Evolutionary conservation across 1,140 invertebrate species (phyloP), one percentile per base, ranked within the genome.

Genomic region (Ectropis grisescens): DNA sequence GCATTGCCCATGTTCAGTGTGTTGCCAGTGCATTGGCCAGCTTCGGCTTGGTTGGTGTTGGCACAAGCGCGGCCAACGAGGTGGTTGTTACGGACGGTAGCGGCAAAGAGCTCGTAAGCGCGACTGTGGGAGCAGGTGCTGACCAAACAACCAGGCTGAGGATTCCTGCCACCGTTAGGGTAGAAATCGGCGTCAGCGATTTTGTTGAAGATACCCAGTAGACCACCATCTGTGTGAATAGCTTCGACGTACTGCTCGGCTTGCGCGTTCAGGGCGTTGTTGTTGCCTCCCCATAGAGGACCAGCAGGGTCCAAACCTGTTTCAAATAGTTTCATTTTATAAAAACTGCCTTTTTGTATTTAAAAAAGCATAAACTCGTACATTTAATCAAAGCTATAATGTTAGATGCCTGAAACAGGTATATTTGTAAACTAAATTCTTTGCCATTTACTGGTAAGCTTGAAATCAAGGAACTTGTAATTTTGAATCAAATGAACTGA

Each of bases 231-330:
- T 0, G 89, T 87, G 56, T 90, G 88, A 29, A 90, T 87, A 1
- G 83, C 62, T 46, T 89, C 85, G 0, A 88, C 87, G 33, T 85
- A 81, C 2, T 32, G 31, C 0, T 84, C 90, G 52, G 90, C 88
- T 14, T 51, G 72, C 2, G 53, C 48, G 15, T 58, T 61, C 40
- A 71, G 48, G 1, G 50, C 41, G 4, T 61, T 38, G 1, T 36
- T 5, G 23, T 66, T 79, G 3, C 38, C 31, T 7, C 41, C 31
- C 66, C 70, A 90, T 3, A 61, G 43, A n/a, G 88, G 88, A 11
- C 84, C 76, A 6, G 89, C 89, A 2, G 89, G 87, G 66, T 91
- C 89, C 44, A 90, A 62, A 22, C 86, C 88, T 81, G 30, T 35
- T 51, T 46, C 8, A 26, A 16, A 8, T 30, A 12, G 13, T 25